Evolutionary conservation across 2,113 vertebrate species (phyloP).

Genomic region (Scopus umbretta): DNA sequence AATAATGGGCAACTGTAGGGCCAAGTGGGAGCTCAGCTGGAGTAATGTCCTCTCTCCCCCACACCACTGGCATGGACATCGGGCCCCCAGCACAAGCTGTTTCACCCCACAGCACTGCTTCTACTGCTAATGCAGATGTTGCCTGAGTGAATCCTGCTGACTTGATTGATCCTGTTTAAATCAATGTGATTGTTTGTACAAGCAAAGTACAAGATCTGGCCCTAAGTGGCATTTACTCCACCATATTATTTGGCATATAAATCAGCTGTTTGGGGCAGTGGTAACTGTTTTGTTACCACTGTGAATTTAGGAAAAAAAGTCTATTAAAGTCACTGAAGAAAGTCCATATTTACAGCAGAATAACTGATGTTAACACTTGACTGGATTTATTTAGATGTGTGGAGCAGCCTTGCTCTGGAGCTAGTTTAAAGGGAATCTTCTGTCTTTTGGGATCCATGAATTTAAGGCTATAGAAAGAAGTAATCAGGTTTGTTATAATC

Average conservation of each 20-base stretch:
- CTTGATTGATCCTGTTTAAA: background rate
- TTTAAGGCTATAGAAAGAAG: background rate
- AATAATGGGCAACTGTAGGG: background rate
- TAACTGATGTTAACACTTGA: background rate
- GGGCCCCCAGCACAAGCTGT: background rate
- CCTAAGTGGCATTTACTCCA: background rate
- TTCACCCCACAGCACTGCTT: background rate
- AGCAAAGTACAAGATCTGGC: background rate
- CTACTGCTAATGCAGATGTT: background rate
- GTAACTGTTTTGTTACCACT: background rate
- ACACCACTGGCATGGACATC: fast-evolving
- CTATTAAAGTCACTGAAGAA: background rate
- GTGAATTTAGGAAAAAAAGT: background rate
- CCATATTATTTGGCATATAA: background rate
- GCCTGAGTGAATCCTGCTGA: background rate
- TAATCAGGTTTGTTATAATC: background rate
- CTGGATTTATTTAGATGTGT: background rate
- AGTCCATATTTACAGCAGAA: background rate
- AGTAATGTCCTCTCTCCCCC: fast-evolving
- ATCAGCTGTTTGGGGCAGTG: background rate
- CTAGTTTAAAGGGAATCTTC: background rate
- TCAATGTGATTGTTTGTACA: background rate
- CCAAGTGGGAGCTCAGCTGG: background rate
- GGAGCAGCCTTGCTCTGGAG: background rate
- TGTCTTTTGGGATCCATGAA: background rate